Conservation (phyloP, 1,140 invertebrate genomes). For the Mactra quadrangularis region DNA sequence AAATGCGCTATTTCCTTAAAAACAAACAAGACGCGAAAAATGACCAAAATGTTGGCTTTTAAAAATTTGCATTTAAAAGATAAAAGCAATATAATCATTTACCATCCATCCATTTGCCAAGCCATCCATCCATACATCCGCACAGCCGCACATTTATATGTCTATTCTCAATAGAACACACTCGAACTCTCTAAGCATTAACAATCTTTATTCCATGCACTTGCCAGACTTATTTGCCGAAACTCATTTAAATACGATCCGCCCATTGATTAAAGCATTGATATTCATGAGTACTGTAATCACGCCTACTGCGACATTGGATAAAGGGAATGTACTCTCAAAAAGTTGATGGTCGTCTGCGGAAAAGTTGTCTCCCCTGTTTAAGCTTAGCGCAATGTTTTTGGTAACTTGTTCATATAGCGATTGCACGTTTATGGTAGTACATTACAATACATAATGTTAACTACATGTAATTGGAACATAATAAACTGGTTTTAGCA, state of each 20-base stretch:
- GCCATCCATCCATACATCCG: conserved; percentile 62
- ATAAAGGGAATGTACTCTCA: conserved; percentile 23
- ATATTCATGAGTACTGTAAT: conserved; percentile 35
- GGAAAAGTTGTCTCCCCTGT: conserved; percentile 2
- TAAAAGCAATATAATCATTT: conserved; percentile 3
- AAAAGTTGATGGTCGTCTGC: neutral
- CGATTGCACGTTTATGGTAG: no score
- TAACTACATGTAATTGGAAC: no score
- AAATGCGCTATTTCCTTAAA: no score
- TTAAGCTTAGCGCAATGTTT: no score
- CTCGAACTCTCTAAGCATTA: conserved; percentile 22
- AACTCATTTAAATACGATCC: conserved; percentile 17
- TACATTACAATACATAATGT: no score
- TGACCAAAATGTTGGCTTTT: no score
- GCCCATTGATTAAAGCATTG: conserved; percentile 16
- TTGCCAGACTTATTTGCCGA: conserved; percentile 24
- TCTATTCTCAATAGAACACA: conserved; percentile 16
- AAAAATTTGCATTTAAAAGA: no score
- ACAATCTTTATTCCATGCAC: conserved; percentile 15
- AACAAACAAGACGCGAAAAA: no score
- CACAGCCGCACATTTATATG: conserved; percentile 61
- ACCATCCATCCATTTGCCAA: conserved; percentile 58
- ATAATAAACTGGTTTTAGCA: no score
- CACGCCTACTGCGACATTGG: conserved; percentile 17
- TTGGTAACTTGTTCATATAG: no score